phyloP scores from a whole-genome alignment of 35 echinoderm and acorn worm species.

The Amphiura filiformis region DNA sequence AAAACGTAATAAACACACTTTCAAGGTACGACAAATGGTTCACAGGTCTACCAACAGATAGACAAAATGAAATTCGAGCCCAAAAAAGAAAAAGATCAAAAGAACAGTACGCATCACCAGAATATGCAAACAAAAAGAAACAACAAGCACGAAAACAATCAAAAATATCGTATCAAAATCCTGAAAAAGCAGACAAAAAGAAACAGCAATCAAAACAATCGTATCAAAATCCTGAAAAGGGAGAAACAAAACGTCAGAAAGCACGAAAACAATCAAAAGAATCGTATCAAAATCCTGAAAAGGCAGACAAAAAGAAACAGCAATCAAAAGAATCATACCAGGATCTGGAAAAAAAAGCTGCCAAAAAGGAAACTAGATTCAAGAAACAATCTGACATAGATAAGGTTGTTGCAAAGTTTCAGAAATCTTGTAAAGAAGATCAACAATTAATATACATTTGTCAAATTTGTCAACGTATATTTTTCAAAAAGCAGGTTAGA shows the following conservation, averaged over 20 bases:
- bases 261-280: too few species aligned
- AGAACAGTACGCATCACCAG: too few species aligned
- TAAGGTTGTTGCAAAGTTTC: not conserved
- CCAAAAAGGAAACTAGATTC: not conserved
- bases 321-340: not conserved
- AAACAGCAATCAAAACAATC: too few species aligned
- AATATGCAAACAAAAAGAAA: not conserved
- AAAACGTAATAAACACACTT: not conserved
- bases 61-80: not conserved
- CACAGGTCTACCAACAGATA: not conserved
- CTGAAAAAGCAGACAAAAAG: too few species aligned
- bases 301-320: too few species aligned
- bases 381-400: slow-evolving; percentile 1
- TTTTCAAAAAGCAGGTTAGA: not conserved
- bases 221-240: too few species aligned
- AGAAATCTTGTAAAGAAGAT: not conserved
- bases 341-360: not conserved
- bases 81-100: not conserved
- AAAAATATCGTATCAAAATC: not conserved
- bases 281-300: too few species aligned
- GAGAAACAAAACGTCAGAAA: too few species aligned
- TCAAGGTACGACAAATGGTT: not conserved
- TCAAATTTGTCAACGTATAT: not conserved
- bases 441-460: slow-evolving; percentile 6
- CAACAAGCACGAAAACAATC: too few species aligned